phyloP scores from a whole-genome alignment of 2,113 vertebrate species.

The Craseonycteris thonglongyai region DNA sequence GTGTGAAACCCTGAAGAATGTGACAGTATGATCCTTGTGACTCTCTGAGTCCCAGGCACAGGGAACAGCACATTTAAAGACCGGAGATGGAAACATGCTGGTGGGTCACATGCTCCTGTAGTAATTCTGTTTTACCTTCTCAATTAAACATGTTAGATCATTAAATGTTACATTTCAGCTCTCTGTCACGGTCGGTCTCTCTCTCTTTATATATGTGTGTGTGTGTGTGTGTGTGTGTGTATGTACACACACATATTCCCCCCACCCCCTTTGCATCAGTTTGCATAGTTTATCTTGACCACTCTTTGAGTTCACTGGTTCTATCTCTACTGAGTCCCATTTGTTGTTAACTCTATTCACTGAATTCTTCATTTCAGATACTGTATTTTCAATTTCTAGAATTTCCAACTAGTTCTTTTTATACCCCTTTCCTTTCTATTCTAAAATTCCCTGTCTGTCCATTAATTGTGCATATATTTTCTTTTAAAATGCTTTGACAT shows the following conservation, averaged over 20 bases:
- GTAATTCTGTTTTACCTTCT: neutral
- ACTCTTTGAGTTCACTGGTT: neutral
- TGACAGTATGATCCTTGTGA: neutral
- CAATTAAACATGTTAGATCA: neutral
- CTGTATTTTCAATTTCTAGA: neutral
- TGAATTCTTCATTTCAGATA: neutral
- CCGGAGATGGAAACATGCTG: too few species aligned
- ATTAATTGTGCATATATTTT: neutral
- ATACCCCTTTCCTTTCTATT: neutral
- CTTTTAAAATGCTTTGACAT: neutral
- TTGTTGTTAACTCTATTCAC: neutral
- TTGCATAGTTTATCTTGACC: neutral
- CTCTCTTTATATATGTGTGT: too few species aligned
- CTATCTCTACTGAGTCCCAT: neutral
- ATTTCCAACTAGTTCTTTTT: neutral
- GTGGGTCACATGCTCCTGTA: neutral
- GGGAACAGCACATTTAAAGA: neutral
- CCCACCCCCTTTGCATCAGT: too few species aligned
- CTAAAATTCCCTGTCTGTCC: neutral
- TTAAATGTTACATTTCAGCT: neutral
- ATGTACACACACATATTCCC: too few species aligned
- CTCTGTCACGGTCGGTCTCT: too few species aligned
- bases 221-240: too few species aligned
- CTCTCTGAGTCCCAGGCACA: neutral
- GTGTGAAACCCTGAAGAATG: neutral